These are phyloP conservation scores for Myrmecophaga tridactyla DNA, from an alignment of 2,113 vertebrate genomes.

Conservation along the genomic window DNA sequence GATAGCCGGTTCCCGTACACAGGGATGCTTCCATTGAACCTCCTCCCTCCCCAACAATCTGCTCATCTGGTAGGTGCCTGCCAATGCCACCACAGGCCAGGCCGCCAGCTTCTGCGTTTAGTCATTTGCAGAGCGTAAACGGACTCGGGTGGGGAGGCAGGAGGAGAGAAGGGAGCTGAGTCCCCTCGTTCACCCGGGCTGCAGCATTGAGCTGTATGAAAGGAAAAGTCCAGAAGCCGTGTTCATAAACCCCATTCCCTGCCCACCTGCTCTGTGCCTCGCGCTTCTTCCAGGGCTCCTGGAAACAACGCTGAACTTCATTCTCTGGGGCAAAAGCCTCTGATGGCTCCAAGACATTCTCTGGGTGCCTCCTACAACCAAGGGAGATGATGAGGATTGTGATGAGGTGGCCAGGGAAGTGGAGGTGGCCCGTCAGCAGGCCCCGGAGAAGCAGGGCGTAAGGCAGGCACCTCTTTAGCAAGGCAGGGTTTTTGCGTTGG, in stretches of 20 bases:
- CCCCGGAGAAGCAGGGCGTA: no score
- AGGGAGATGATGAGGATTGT: no score
- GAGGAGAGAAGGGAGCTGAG: background rate
- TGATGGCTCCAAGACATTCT: no score
- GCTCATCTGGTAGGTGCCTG: slow-evolving; percentile 81
- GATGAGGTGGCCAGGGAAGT: no score
- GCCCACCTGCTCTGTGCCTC: background rate
- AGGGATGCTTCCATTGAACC: slow-evolving; percentile 73
- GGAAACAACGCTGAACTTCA: no score
- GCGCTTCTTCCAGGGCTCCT: slow-evolving; percentile 51
- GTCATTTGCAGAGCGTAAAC: slow-evolving; percentile 84
- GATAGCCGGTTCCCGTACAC: slow-evolving; percentile 85
- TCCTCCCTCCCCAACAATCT: slow-evolving; percentile 53
- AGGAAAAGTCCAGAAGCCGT: background rate
- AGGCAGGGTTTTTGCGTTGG: no score
- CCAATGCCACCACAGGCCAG: slow-evolving; percentile 79
- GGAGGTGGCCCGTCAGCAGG: no score
- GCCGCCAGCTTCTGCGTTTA: slow-evolving; percentile 83
- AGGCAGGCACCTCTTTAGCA: no score
- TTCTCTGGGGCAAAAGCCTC: no score
- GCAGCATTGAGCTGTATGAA: background rate
- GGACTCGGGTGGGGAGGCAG: slow-evolving; percentile 70
- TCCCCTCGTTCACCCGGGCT: no score
- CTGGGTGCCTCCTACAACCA: no score
- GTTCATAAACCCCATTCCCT: slow-evolving; percentile 72